Percentiles rank a stretch among this genome's conserved stretches.
Evolutionary conservation across 1,140 invertebrate genomes (phyloP).

Genomic region (Bombyx mandarina): DNA sequence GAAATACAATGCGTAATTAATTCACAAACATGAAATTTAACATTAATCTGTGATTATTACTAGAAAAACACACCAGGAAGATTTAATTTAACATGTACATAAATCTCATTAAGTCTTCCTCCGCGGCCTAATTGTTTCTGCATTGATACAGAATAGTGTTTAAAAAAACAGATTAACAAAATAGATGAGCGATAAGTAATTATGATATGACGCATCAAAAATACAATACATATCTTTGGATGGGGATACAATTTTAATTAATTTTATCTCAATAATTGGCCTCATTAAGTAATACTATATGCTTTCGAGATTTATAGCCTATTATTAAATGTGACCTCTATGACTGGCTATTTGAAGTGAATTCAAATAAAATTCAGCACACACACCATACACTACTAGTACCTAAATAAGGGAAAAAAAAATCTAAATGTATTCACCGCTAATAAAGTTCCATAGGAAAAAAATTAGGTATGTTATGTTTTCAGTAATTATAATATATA

Average conservation of each 20-base stretch:
- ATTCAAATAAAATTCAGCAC: background rate
- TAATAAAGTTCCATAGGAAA: background rate
- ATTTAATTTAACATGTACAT: background rate
- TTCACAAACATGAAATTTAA: background rate
- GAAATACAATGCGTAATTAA: background rate
- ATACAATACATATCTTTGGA: slow-evolving; percentile 1
- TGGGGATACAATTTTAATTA: slow-evolving; percentile 3
- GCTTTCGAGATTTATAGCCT: background rate
- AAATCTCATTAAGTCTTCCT: slow-evolving; percentile 6
- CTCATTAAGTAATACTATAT: background rate
- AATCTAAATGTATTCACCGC: background rate
- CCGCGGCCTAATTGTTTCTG: slow-evolving; percentile 1
- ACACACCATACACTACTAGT: no score
- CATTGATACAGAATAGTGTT: background rate
- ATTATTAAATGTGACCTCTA: background rate
- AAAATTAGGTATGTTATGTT: no score
- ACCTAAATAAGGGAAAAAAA: background rate
- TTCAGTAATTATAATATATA: no score
- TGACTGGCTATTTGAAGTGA: background rate
- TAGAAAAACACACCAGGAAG: background rate
- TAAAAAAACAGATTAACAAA: background rate
- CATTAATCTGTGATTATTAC: background rate
- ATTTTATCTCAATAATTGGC: slow-evolving; percentile 5
- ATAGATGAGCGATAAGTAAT: slow-evolving; percentile 1
- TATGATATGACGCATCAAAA: background rate